Base-by-base conservation (phyloP, 2,113 vertebrate genomes). In the Neolamprologus cancellatus region DNA sequence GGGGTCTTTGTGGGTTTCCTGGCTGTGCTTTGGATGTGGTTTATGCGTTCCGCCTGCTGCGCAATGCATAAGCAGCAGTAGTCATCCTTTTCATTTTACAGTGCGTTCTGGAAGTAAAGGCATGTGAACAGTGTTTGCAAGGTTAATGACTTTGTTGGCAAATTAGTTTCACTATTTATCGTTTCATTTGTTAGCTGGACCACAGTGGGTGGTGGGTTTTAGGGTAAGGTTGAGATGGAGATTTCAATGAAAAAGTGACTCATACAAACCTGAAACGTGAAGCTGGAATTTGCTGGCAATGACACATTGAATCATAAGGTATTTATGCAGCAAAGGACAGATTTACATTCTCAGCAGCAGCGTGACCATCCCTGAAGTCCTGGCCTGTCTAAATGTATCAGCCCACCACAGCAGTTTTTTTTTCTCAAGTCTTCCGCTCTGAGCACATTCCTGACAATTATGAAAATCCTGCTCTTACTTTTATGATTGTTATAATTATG, bases 1-100 rank as follows among this genome's bases (percentile, higher is more conserved):
- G 92, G 90, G 89, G 91, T 94, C 91, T 92, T 93, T 93, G 92
- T 92, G 94, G 92, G 59, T 94, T 94, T 94, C 91, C 87, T 88
- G 89, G 84, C 91, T 90, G 83, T 87, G 82, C 90, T 76, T 93
- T 90, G 87, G 86, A 91, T 93, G 88, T 87, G 91, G 91, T 94
- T 94, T 90, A 90, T 92, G 90, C 87, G 83, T 82, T 90, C 76
- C 28, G 87, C 92, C 88, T 89, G 84, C 90, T 81, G 83, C 17
- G 46, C 7, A 3, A 92, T 91, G 84, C 84, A 83, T 91, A 92
- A 89, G 84, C 82, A 30, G 59, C n/a, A 48, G 83, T 89, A 90
- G 88, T 94, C 91, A 88, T 92, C 88, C 87, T 84, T 89, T 85
- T 93, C 79, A 92, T 92, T 95, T 92, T 88, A 92, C 66, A 48